Evolutionary conservation across 2,888 invertebrate species (phyloP), one percentile per base, ranked within the genome.

Genomic region (Eremobia ochroleuca): DNA sequence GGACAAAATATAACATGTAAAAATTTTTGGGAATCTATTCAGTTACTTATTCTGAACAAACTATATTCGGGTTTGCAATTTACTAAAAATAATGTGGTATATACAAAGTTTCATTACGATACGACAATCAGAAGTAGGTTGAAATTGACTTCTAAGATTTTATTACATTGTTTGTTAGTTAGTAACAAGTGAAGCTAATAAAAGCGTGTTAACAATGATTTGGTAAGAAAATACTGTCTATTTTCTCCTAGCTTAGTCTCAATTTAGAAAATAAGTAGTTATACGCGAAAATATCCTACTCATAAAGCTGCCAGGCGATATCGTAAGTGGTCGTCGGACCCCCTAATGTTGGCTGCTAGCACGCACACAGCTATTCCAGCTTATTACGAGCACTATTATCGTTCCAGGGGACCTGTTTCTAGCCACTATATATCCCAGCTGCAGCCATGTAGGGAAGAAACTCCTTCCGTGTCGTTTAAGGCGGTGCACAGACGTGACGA

Each of bases 391-490:
- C 66, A 81, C 87, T 83, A 82, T 89, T 90, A 90, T 86, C 86
- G 82, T 88, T 88, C 86, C 85, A 71, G 68, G 78, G 81, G 87
- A 88, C 89, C 85, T 76, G 89, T 88, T 87, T 61, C 73, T 77
- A 85, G 77, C 76, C 81, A 59, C 72, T 77, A 62, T 85, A 72
- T 78, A 81, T 77, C 82, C 85, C 83, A 75, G 88, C 77, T 79
- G 58, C 65, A 69, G 59, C 91, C 87, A 85, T 89, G 73, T 89
- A 85, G 64, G 91, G 90, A 76, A 71, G 78, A 77, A 82, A 83
- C 86, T 82, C 72, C 90, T 90, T 91, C 91, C 90, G 85, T 83
- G 79, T 85, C 81, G 75, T 83, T 88, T 86, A 88, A 86, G 89
- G 89, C 79, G 59, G 74, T 62, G 80, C 31, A 34, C 67, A 77